Percentiles rank a stretch among this genome's conserved stretches.
phyloP scores from a whole-genome alignment of 2,888 invertebrate species.

The Rotaria magnacalcarata region DNA sequence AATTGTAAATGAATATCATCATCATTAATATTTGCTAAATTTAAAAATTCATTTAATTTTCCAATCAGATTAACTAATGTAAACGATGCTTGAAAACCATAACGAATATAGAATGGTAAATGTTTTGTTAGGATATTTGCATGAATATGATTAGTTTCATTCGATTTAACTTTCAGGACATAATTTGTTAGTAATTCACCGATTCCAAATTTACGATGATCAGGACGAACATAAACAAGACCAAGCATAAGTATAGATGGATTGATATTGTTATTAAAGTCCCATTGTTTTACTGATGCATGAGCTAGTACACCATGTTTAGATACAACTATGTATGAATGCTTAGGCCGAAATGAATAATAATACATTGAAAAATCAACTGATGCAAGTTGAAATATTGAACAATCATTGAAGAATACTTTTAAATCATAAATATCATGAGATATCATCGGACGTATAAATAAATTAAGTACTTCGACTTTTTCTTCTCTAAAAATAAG shows the following conservation, averaged over 20 bases:
- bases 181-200: conserved; percentile 37
- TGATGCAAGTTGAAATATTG: not conserved
- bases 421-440: not conserved
- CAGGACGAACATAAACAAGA: not conserved
- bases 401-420: not conserved
- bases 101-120: conserved; percentile 34
- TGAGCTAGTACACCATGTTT: conserved; percentile 16
- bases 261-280: not conserved
- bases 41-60: conserved; percentile 14
- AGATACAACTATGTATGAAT: not conserved
- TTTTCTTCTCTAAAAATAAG: not conserved
- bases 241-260: not conserved
- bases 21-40: not conserved
- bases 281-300: conserved; percentile 7
- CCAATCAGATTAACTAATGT: not conserved
- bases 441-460: conserved; percentile 24
- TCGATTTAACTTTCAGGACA: not conserved
- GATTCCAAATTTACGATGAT: conserved; percentile 33
- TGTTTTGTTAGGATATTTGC: conserved; percentile 9
- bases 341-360: conserved; percentile 19
- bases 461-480: conserved; percentile 9
- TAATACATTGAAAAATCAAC: conserved; percentile 30
- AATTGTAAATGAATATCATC: not conserved
- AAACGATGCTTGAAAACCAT: conserved; percentile 27
- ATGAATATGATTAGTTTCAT: not conserved